phyloP scores from a whole-genome alignment of 2,888 invertebrate genomes.

The Scaptomyza cyrtandrae region DNA sequence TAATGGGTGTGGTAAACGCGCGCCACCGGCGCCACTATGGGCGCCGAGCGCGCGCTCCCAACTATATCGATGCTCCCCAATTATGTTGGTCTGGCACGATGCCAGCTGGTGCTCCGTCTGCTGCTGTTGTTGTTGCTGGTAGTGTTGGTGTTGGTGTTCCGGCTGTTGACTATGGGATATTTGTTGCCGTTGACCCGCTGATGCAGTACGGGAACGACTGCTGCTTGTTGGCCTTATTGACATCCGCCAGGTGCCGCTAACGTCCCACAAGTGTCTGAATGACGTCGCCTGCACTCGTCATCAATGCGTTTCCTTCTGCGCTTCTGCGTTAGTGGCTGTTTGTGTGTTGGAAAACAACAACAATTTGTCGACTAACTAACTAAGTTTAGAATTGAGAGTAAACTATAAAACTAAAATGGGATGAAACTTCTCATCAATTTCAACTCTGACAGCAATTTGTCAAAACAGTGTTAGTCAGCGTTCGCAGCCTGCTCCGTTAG shows the following conservation, averaged over 20 bases:
- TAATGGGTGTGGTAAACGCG: conserved; percentile 36
- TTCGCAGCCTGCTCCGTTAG: conserved; percentile 41
- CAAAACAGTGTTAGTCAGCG: conserved; percentile 31
- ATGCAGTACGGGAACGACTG: conserved; percentile 57
- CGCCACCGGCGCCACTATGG: conserved; percentile 47
- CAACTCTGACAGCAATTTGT: conserved; percentile 46
- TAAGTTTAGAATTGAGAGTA: conserved; percentile 64
- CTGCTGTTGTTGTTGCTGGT: conserved; percentile 22
- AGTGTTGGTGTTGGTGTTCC: conserved; percentile 23
- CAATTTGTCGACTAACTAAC: conserved; percentile 63
- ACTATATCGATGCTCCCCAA: conserved; percentile 56
- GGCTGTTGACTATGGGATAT: conserved; percentile 34
- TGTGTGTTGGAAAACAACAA: conserved; percentile 61
- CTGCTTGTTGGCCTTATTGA: conserved; percentile 59
- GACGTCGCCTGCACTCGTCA: conserved; percentile 43
- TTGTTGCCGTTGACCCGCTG: conserved; percentile 38
- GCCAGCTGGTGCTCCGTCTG: conserved; percentile 23
- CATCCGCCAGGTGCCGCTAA: conserved; percentile 53
- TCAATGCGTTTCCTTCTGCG: conserved; percentile 48
- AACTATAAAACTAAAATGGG: conserved; percentile 74
- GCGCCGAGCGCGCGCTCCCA: conserved; percentile 56
- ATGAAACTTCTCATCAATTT: conserved; percentile 43
- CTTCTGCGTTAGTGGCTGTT: conserved; percentile 41
- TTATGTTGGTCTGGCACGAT: conserved; percentile 39
- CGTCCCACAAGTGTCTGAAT: conserved; percentile 44